These are phyloP conservation scores for Leguminivora glycinivorella DNA, from an alignment of 1,140 invertebrate species.

Conservation along the genomic window DNA sequence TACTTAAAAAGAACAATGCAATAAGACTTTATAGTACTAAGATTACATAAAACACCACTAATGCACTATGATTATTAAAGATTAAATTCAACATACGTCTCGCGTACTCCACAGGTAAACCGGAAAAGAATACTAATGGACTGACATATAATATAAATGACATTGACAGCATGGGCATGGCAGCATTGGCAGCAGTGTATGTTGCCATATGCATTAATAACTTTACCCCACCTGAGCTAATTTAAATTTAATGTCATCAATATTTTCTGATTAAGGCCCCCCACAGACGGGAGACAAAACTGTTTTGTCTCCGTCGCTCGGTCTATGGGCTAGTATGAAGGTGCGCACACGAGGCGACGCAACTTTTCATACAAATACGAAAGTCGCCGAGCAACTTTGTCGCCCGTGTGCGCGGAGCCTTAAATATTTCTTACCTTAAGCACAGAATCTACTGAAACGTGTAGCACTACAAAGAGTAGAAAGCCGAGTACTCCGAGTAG, in stretches of 20 bases:
- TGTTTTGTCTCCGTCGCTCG: no score
- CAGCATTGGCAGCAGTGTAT: not conserved
- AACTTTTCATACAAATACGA: no score
- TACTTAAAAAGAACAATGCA: not conserved
- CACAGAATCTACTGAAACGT: no score
- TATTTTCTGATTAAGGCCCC: no score
- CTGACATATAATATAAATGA: conserved; percentile 16
- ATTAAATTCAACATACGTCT: conserved; percentile 68
- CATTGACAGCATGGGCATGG: not conserved
- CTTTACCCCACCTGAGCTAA: not conserved
- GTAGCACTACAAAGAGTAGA: no score
- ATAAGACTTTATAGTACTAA: not conserved
- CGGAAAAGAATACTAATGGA: conserved; percentile 59
- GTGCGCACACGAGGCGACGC: no score
- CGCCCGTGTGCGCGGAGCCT: no score
- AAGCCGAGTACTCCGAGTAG: no score
- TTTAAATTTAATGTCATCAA: not conserved
- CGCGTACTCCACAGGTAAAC: conserved; percentile 63
- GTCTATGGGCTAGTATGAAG: no score
- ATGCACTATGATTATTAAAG: conserved; percentile 45
- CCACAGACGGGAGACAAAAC: no score
- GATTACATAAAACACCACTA: conserved; percentile 1
- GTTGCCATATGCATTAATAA: not conserved
- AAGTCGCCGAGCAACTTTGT: no score
- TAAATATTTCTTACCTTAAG: no score